These are phyloP conservation scores for Synanceia verrucosa DNA, from an alignment of 2,797 vertebrate species.

Conservation along the genomic window DNA sequence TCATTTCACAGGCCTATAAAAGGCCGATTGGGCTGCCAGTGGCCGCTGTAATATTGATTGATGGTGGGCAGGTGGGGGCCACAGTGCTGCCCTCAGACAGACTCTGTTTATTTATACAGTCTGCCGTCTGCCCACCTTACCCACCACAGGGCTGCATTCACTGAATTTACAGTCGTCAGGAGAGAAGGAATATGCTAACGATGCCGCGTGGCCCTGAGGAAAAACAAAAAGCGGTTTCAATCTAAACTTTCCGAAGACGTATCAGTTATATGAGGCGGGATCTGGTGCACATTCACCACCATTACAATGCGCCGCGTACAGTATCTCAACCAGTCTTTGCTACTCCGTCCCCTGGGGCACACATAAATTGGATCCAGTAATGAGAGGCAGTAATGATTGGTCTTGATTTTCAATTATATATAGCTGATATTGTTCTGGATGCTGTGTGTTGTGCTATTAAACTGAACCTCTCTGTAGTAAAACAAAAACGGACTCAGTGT, in stretches of 20 bases:
- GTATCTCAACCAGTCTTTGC: constrained; percentile 61
- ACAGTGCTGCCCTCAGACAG: constrained; percentile 75
- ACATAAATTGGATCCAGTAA: constrained; percentile 73
- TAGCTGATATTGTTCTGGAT: constrained; percentile 54
- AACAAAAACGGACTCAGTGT: constrained; percentile 4
- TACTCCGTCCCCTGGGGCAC: constrained; percentile 44
- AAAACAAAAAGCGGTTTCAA: constrained; percentile 69
- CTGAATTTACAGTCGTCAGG: constrained; percentile 77
- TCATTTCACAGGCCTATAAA: constrained; percentile 81
- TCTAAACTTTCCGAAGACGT: constrained; percentile 58
- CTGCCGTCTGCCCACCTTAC: constrained; percentile 77
- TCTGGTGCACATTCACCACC: constrained; percentile 35
- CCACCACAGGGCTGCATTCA: constrained; percentile 68
- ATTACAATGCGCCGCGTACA: constrained; percentile 26
- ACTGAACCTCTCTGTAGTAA: constrained; percentile 39
- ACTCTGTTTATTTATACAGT: constrained; percentile 82
- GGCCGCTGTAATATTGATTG: constrained; percentile 82
- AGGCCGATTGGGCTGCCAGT: constrained; percentile 79
- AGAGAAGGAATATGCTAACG: constrained; percentile 74
- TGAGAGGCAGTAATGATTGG: constrained; percentile 67
- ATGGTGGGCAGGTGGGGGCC: constrained; percentile 81
- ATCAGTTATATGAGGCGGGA: constrained; percentile 42
- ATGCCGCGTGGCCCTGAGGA: constrained; percentile 58
- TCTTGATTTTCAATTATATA: constrained; percentile 73
- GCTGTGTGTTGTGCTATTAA: constrained; percentile 50